Conservation (phyloP, 1,140 invertebrate genomes). For the Papilio aristodemus region DNA sequence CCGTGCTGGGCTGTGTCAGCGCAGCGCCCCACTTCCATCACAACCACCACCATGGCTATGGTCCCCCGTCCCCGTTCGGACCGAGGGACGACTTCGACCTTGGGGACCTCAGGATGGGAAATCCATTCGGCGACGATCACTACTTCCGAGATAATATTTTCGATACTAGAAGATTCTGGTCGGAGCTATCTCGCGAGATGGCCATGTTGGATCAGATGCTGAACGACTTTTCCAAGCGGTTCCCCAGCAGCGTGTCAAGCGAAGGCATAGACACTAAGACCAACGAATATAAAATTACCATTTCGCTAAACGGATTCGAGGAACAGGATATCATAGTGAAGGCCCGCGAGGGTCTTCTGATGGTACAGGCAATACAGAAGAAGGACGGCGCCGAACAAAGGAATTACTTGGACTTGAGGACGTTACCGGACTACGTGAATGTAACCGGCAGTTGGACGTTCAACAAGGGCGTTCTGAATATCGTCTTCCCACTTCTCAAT, state of each 20-base stretch:
- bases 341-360: slow-evolving; percentile 47
- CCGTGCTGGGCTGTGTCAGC: slow-evolving; percentile 38
- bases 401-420: slow-evolving; percentile 47
- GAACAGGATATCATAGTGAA: slow-evolving; percentile 55
- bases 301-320: slow-evolving; percentile 43
- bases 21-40: slow-evolving; percentile 47
- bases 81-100: slow-evolving; percentile 16
- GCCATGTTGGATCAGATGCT: slow-evolving; percentile 43
- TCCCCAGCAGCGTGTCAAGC: slow-evolving; percentile 38
- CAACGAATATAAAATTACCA: slow-evolving; percentile 47
- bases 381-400: slow-evolving; percentile 32
- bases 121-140: slow-evolving; percentile 23
- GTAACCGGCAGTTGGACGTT: slow-evolving; percentile 56
- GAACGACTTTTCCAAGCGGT: slow-evolving; percentile 39
- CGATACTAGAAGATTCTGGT: slow-evolving; percentile 51
- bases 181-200: slow-evolving; percentile 41
- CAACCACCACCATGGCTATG: slow-evolving; percentile 15
- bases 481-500: slow-evolving; percentile 50
- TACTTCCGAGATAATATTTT: slow-evolving; percentile 42
- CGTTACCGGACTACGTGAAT: slow-evolving; percentile 44
- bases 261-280: slow-evolving; percentile 43
- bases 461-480: slow-evolving; percentile 46
- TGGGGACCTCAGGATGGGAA: slow-evolving; percentile 8
- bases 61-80: slow-evolving; percentile 19
- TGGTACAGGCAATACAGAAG: slow-evolving; percentile 51